These are phyloP conservation scores for Mesopsocus fuscifrons DNA, from an alignment of 2,888 invertebrate genomes.

Conservation along the genomic window DNA sequence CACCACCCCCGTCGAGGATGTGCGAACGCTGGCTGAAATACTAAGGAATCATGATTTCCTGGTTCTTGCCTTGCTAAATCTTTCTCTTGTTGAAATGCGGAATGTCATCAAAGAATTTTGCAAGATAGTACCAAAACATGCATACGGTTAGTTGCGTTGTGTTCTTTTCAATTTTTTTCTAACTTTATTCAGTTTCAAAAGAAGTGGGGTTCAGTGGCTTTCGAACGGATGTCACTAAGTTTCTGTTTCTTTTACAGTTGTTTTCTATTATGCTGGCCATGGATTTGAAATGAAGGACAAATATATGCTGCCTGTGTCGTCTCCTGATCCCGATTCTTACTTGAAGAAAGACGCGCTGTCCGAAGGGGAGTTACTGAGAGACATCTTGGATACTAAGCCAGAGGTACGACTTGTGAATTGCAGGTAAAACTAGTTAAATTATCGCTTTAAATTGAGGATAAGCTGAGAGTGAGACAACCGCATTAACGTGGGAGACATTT, in stretches of 20 bases:
- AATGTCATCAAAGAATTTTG: constrained; percentile 18
- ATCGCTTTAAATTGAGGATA: too few relatives aligned
- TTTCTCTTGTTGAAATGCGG: constrained; percentile 19
- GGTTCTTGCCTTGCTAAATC: constrained; percentile 20
- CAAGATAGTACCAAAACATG: constrained; percentile 16
- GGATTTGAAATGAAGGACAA: constrained; percentile 33
- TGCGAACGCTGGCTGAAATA: constrained; percentile 17
- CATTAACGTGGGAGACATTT: constrained; percentile 27
- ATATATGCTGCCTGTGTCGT: constrained; percentile 31
- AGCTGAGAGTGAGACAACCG: too few relatives aligned
- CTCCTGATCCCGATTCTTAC: constrained; percentile 26
- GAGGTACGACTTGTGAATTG: constrained; percentile 30
- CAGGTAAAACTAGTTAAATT: too few relatives aligned
- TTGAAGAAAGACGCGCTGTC: constrained; percentile 27
- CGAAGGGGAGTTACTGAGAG: constrained; percentile 29
- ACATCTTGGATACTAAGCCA: constrained; percentile 27
- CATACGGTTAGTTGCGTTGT: constrained; percentile 21
- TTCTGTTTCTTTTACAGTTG: constrained; percentile 20
- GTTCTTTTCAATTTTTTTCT: background rate
- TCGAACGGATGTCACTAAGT: constrained; percentile 4
- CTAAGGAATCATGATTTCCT: constrained; percentile 18
- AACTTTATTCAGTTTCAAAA: background rate
- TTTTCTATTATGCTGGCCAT: constrained; percentile 36
- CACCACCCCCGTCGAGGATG: constrained; percentile 19
- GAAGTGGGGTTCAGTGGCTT: background rate